Evolutionary conservation across 2,113 vertebrate genomes (phyloP).

Genomic region (Theristicus caerulescens): DNA sequence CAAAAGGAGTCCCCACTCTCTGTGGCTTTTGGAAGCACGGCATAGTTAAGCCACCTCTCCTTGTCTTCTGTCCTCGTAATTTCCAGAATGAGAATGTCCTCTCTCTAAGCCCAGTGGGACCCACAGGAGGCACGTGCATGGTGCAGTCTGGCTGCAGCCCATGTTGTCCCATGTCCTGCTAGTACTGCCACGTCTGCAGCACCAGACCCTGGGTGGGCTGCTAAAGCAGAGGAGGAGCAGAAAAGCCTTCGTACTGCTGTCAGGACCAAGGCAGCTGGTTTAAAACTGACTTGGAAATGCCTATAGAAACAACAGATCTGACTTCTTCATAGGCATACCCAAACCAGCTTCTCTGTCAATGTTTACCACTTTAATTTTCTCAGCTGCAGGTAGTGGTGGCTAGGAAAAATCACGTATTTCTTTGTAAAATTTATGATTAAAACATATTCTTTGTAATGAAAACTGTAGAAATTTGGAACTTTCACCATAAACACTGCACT

Average conservation of each 20-base stretch:
- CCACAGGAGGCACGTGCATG: fast-evolving
- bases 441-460: background rate
- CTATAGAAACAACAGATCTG: background rate
- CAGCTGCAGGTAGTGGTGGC: background rate
- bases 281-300: background rate
- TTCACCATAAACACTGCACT: background rate
- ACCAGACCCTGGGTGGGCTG: background rate
- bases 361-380: background rate
- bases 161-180: background rate
- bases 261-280: background rate
- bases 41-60: background rate
- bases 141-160: background rate
- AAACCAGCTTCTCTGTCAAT: background rate
- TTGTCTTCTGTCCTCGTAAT: background rate
- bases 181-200: background rate
- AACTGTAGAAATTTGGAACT: background rate
- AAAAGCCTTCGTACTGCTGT: background rate
- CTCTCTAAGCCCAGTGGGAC: no score
- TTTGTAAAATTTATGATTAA: background rate
- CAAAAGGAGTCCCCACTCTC: background rate
- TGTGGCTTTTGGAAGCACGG: background rate
- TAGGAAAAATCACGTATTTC: background rate
- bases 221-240: fast-evolving
- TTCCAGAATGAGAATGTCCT: background rate
- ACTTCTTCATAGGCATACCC: background rate